Percentiles rank a stretch among this genome's conserved stretches.
phyloP scores from a whole-genome alignment of 64 coral and sea anemone genomes.

The Dendrophyllia cribrosa region DNA sequence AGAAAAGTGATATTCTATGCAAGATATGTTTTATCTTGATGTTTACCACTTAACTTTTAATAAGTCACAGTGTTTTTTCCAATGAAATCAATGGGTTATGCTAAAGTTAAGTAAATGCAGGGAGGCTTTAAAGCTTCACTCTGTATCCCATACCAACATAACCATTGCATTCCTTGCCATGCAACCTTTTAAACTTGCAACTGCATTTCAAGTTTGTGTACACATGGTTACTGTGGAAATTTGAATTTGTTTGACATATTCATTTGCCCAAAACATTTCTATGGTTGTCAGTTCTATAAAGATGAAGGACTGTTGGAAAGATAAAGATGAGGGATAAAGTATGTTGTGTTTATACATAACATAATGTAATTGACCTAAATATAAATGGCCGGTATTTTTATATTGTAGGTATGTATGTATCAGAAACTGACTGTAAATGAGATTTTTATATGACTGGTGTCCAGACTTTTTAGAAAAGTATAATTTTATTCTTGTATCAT shows the following conservation, averaged over 20 bases:
- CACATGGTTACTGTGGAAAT: no score
- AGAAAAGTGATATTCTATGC: background rate
- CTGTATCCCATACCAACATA: no score
- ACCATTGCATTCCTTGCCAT: no score
- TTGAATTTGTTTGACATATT: background rate
- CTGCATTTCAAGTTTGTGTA: no score
- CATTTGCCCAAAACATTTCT: background rate
- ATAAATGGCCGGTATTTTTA: slow-evolving; percentile 32
- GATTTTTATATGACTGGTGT: slow-evolving; percentile 28
- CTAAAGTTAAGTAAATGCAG: no score
- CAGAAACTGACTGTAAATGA: background rate
- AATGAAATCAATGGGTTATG: no score
- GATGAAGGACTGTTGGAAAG: background rate
- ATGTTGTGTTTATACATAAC: background rate
- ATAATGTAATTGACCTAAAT: background rate
- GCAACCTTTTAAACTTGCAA: no score
- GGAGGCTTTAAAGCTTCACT: no score
- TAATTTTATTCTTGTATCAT: slow-evolving; percentile 66
- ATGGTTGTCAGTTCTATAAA: background rate
- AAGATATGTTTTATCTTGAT: background rate
- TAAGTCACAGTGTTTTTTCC: no score
- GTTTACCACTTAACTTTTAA: background rate
- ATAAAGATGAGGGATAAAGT: background rate
- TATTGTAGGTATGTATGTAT: slow-evolving; percentile 38
- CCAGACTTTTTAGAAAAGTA: slow-evolving; percentile 41